Evolutionary conservation across 2,113 vertebrate genomes (phyloP).

Genomic region (Peromyscus polionotus): DNA sequence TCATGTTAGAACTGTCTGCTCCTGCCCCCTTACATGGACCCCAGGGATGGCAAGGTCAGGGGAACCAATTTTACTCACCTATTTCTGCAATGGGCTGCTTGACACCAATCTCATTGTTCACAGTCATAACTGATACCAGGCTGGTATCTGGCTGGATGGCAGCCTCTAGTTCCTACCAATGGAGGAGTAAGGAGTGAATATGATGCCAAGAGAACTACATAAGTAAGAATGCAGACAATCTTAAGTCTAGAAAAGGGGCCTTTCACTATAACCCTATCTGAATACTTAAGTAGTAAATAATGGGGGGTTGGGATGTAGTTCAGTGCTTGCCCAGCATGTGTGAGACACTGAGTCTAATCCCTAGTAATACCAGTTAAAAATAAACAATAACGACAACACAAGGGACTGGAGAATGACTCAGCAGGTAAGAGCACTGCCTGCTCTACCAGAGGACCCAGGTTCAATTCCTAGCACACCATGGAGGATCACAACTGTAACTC

Average conservation of each 20-base stretch:
- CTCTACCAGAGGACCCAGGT: not conserved
- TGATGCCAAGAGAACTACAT: not conserved
- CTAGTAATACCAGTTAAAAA: not conserved
- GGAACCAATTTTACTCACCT: slow-evolving; percentile 86
- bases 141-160: slow-evolving; percentile 94
- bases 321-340: not conserved
- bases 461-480: not conserved
- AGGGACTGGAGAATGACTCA: not conserved
- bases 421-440: not conserved
- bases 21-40: not conserved
- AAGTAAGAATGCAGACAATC: slow-evolving; percentile 44
- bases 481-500: not conserved
- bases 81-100: slow-evolving; percentile 95
- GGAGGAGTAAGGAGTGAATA: slow-evolving; percentile 48
- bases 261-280: not conserved
- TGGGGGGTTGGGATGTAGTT: not conserved
- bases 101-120: slow-evolving; percentile 99
- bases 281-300: slow-evolving; percentile 37
- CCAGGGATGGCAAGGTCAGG: not conserved
- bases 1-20: not conserved
- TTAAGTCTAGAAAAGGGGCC: not conserved
- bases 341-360: not conserved
- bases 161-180: slow-evolving; percentile 92
- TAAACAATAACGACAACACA: not conserved
- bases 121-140: slow-evolving; percentile 96